A percentile compares a stretch with the other conserved stretches of the same genome.
Evolutionary conservation across 2,888 invertebrate species (phyloP).

Genomic region (Microchrysa polita): DNA sequence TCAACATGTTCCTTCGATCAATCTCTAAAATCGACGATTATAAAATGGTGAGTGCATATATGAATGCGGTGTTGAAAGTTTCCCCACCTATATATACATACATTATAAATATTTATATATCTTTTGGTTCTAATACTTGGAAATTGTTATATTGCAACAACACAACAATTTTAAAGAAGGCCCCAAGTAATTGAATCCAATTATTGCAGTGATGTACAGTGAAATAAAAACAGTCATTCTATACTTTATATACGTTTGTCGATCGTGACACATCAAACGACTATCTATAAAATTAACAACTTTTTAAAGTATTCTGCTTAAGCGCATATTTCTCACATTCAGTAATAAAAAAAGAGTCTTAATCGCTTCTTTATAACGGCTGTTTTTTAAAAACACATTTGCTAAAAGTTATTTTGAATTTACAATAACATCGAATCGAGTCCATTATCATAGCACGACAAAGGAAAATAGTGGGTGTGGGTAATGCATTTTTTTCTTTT

Average conservation of each 20-base stretch:
- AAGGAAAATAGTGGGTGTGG: too few species aligned
- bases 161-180: neutral
- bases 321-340: neutral
- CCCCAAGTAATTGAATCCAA: neutral
- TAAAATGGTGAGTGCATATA: conserved; percentile 93
- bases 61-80: conserved; percentile 22
- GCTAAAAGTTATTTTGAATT: too few species aligned
- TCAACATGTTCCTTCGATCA: conserved; percentile 96
- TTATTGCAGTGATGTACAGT: neutral
- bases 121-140: conserved; percentile 19
- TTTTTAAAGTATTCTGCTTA: conserved; percentile 24
- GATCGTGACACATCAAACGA: neutral
- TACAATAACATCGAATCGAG: too few species aligned
- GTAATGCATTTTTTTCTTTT: too few species aligned
- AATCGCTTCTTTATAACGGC: too few species aligned
- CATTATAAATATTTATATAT: too few species aligned
- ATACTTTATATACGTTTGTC: neutral
- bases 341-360: too few species aligned
- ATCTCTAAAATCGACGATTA: conserved; percentile 99
- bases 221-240: neutral
- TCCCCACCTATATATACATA: conserved; percentile 43
- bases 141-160: neutral
- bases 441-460: too few species aligned
- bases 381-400: too few species aligned
- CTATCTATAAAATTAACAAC: neutral